Percentiles rank a stretch among this genome's conserved stretches.
phyloP scores from a whole-genome alignment of 2,113 vertebrate species.

The Microtus oregoni region DNA sequence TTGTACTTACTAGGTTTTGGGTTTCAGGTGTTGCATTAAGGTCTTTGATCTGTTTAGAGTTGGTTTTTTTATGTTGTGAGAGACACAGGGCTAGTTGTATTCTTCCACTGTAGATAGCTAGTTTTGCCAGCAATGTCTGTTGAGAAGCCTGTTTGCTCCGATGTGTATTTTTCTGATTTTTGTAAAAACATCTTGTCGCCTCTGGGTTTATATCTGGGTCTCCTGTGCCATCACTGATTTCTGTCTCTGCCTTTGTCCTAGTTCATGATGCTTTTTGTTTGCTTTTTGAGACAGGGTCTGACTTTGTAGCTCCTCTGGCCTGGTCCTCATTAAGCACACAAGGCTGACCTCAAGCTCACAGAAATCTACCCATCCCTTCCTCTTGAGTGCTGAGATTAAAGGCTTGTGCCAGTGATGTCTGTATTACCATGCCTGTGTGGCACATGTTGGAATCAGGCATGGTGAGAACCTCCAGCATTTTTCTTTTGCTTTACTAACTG shows the following conservation, averaged over 20 bases:
- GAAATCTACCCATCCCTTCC: neutral
- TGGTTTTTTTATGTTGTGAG: neutral
- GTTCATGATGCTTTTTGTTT: neutral
- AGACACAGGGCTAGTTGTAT: neutral
- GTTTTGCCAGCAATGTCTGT: neutral
- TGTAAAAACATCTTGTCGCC: neutral
- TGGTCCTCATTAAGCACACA: neutral
- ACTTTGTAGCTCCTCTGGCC: neutral
- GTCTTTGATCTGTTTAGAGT: neutral
- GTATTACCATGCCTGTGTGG: neutral
- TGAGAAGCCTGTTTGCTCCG: neutral
- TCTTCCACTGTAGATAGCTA: neutral
- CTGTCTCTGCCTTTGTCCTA: neutral
- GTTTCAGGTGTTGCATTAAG: neutral
- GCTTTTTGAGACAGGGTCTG: neutral
- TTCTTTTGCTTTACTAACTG: neutral
- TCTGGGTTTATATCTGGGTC: neutral
- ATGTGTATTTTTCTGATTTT: neutral
- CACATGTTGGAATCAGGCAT: neutral
- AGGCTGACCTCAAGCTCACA: neutral
- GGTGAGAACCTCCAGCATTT: neutral
- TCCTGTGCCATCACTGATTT: neutral
- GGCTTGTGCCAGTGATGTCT: neutral
- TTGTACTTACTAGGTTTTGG: neutral
- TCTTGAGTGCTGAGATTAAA: too few species aligned